Evolutionary conservation across 2,113 vertebrate species (phyloP).

Genomic region (Pontoporia blainvillei): DNA sequence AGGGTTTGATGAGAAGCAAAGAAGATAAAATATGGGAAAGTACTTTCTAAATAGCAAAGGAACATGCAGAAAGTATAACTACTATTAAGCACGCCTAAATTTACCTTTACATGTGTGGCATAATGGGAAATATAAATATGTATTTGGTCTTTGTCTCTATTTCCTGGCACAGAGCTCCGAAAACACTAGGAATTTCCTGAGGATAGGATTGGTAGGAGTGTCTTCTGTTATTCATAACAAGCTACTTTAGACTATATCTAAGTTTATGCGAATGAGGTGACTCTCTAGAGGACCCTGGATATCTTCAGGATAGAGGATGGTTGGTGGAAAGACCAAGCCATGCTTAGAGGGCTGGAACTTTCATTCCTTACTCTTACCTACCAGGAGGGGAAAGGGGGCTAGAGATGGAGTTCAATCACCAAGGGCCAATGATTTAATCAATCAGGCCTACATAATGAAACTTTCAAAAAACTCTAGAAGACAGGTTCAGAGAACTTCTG

Average conservation of each 20-base stretch:
- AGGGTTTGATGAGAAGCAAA: not conserved
- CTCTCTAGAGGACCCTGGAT: not conserved
- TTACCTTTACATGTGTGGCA: not conserved
- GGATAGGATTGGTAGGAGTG: not conserved
- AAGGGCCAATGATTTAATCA: not conserved
- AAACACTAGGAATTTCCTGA: not conserved
- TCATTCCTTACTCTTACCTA: not conserved
- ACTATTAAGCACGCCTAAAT: not conserved
- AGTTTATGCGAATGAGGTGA: not conserved
- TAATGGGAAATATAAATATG: not conserved
- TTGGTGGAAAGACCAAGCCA: not conserved
- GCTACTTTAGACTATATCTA: not conserved
- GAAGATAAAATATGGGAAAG: not conserved
- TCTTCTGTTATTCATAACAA: not conserved
- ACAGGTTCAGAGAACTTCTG: not conserved
- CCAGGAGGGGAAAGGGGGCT: not conserved
- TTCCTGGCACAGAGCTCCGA: not conserved
- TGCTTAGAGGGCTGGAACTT: not conserved
- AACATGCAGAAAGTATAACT: not conserved
- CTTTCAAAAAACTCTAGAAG: not conserved
- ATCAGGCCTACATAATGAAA: not conserved
- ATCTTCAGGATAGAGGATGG: not conserved
- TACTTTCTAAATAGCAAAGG: not conserved
- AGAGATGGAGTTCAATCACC: not conserved
- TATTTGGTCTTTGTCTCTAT: not conserved